A percentile compares a stretch with the other conserved stretches of the same genome.
Conservation (phyloP, 1,140 invertebrate species). For the Drosophila ercepeae region DNA sequence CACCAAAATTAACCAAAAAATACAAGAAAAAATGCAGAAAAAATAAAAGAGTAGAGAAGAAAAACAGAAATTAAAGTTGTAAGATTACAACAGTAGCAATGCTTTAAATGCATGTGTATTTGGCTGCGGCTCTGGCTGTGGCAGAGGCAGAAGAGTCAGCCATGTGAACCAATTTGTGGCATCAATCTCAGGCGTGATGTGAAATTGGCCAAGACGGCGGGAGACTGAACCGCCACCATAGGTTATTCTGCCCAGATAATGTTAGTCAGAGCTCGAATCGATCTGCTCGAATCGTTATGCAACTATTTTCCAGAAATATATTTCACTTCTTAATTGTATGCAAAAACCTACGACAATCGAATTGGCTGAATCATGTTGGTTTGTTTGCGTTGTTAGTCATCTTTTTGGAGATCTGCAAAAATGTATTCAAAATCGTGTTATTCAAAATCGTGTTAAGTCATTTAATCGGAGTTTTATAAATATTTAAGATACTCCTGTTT, state of each 20-base stretch:
- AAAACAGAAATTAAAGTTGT: slow-evolving; percentile 79
- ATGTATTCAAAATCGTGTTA: not conserved
- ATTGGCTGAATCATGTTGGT: slow-evolving; percentile 14
- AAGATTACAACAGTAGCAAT: slow-evolving; percentile 70
- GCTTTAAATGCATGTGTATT: not conserved
- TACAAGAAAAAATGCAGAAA: slow-evolving; percentile 31
- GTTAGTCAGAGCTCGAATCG: not conserved
- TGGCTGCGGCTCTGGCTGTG: too few relatives aligned
- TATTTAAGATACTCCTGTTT: not conserved
- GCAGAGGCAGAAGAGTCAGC: slow-evolving; percentile 41
- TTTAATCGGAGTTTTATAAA: not conserved
- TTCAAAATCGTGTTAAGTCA: too few relatives aligned
- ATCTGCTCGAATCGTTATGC: slow-evolving; percentile 12
- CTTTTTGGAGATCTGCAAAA: slow-evolving; percentile 9
- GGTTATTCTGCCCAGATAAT: slow-evolving; percentile 32
- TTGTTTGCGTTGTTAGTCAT: slow-evolving; percentile 7
- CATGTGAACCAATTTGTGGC: slow-evolving; percentile 83
- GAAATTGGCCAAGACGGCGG: slow-evolving; percentile 63
- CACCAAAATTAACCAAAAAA: slow-evolving; percentile 72
- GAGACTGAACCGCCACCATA: slow-evolving; percentile 14
- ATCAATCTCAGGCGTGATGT: slow-evolving; percentile 83
- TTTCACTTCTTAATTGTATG: slow-evolving; percentile 26
- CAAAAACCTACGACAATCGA: slow-evolving; percentile 7
- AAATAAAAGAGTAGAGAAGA: slow-evolving; percentile 41
- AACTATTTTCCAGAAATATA: slow-evolving; percentile 14